A percentile compares a stretch with the other conserved stretches of the same genome.
Evolutionary conservation across 2,113 vertebrate species (phyloP).

Genomic region (Chelonoidis abingdonii): DNA sequence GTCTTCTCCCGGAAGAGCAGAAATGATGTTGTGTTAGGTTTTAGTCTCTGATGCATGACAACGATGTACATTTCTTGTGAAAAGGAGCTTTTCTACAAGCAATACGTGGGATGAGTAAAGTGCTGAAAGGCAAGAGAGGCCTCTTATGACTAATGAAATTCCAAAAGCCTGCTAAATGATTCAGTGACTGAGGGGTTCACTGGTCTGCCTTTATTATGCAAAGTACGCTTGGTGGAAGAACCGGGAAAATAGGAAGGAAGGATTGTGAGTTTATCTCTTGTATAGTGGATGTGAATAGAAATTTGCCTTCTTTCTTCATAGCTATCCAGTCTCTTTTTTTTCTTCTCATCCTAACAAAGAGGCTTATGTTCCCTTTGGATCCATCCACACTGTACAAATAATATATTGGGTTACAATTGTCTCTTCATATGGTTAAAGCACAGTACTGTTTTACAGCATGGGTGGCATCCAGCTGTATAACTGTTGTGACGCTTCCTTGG

Average conservation of each 20-base stretch:
- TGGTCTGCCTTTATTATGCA: neutral
- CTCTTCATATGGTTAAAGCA: neutral
- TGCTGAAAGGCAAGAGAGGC: neutral
- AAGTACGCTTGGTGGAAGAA: neutral
- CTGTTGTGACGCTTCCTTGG: neutral
- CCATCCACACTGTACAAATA: neutral
- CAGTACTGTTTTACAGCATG: neutral
- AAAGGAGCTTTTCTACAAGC: neutral
- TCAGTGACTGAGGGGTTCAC: neutral
- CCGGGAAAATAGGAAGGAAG: neutral
- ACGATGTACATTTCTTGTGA: neutral
- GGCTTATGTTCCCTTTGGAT: neutral
- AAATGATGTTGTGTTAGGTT: neutral
- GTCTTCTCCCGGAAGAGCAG: neutral
- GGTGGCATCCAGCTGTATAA: neutral
- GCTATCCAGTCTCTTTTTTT: neutral
- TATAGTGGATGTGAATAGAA: neutral
- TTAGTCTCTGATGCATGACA: neutral
- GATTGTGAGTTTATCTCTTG: neutral
- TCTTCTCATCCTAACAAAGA: neutral
- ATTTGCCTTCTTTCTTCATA: neutral
- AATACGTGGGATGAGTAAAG: neutral
- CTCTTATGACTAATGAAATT: neutral
- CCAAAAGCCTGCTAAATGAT: neutral
- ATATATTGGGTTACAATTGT: neutral